Base-by-base conservation (phyloP, 2,113 vertebrate genomes). In the Elephas maximus region DNA sequence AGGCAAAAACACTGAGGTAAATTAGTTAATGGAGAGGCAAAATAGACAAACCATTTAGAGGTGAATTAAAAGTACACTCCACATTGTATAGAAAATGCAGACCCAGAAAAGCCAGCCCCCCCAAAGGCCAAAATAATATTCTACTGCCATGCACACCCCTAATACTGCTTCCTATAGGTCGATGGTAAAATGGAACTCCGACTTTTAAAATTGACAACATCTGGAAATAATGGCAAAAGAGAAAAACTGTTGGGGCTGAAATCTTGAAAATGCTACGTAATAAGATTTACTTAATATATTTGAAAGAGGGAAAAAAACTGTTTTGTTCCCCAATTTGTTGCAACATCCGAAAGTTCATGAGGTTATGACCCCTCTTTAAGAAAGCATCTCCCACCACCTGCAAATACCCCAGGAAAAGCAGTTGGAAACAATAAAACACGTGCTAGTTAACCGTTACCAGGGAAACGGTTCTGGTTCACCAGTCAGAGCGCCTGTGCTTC, bases 361-460 rank as follows among this genome's bases (percentile, higher is more conserved):
- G 99, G 99, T 99, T 98, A 96, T 96, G 99, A 99, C 99, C 99
- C 98, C 97, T 98, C 98, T 96, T 98, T 98, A 98, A 98, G 98
- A 98, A 98, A 98, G 97, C 98, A 98, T 98, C 98, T 98, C 97
- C 98, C 98, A 98, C 98, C 98, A 99, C 98, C 98, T 99, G 98
- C 98, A 97, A 99, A 98, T 98, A 99, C 99, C 99, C 98, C 98
- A 98, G 96, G 99, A 99, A 97, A 99, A 99, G 99, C 99, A 98
- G 98, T 84, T 97, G 98, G 98, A 98, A 99, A 99, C 99, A 99
- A 99, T 99, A 98, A 99, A 99, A 99, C 99, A 99, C 99, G 99
- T 99, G 99, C 99, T 99, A 97, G 97, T 99, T 99, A 99, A 99
- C 97, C 60, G 99, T 99, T 99, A 94, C 99, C 98, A 99, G 97